Evolutionary conservation across 2,113 vertebrate genomes (phyloP).

Genomic region (Damaliscus lunatus): DNA sequence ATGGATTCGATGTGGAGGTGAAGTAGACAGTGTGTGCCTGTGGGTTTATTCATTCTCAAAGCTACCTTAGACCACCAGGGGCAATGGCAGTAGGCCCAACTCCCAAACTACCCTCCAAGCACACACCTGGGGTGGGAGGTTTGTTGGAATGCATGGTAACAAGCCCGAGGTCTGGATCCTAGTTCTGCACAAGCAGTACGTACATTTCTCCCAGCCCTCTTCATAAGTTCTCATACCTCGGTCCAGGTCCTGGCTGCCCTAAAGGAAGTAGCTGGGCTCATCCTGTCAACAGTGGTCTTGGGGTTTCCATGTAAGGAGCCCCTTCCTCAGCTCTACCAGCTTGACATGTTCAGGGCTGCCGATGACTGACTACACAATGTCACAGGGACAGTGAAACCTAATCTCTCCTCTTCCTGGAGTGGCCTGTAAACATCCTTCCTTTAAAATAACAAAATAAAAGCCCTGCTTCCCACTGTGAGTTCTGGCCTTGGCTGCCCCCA

Average conservation of each 20-base stretch:
- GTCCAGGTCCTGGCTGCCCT: not conserved
- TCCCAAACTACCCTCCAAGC: not conserved
- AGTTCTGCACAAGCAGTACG: not conserved
- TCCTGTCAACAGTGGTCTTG: not conserved
- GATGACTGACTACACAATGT: not conserved
- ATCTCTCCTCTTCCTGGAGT: not conserved
- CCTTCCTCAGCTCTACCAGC: not conserved
- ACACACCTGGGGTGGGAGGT: not conserved
- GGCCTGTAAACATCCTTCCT: slow-evolving; percentile 1
- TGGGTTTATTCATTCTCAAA: not conserved
- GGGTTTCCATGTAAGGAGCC: not conserved
- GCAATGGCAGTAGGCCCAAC: too few species aligned
- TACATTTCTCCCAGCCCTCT: not conserved
- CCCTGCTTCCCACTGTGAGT: slow-evolving; percentile 10
- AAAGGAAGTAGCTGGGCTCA: not conserved
- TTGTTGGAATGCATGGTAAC: fast-evolving
- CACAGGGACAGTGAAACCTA: not conserved
- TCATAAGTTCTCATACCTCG: not conserved
- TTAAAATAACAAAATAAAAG: slow-evolving; percentile 40
- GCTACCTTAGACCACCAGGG: not conserved
- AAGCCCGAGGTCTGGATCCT: not conserved
- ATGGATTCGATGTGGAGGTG: fast-evolving
- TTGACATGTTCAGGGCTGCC: not conserved
- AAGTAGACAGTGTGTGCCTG: not conserved
- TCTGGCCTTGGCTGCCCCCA: not conserved